Base-by-base conservation (phyloP, 2,797 vertebrate genomes). In the Orestias chungarensis region DNA sequence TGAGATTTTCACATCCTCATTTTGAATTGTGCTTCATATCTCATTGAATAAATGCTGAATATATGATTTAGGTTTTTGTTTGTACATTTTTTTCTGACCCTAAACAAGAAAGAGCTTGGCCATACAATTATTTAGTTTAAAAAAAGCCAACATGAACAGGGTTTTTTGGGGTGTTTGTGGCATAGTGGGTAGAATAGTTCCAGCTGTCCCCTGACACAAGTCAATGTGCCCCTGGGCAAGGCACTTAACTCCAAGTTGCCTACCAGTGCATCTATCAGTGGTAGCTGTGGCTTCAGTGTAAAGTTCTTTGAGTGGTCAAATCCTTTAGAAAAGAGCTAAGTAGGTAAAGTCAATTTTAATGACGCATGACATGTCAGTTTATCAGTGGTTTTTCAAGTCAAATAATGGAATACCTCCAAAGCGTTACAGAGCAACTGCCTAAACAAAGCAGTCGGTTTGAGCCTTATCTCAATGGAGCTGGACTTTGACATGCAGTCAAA, bases 401-500 rank as follows among this genome's bases (percentile, higher is more conserved):
- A 42, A 42, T 33, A 25, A 11, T 35, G 29, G 1, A 35, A n/a
- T 1, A 50, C 20, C n/a, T 17, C 20, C 47, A 49, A n/a, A n/a
- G n/a, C n/a, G 47, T n/a, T 49, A 35, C 20, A n/a, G 11, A 10
- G 20, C 35, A 50, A 9, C 23, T n/a, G 6, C 14, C 1, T 40
- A 23, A 0, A 35, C n/a, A 33, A 0, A 40, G 23, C 35, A n/a
- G 17, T 47, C 1, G 72, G 50, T 80, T 70, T 49, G 44, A 61
- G 7, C 18, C 33, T 74, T 78, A 47, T 74, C 57, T 25, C 25
- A 44, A 46, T 10, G 42, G 47, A 71, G 0, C 54, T n/a, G 3
- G 46, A 66, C 81, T 79, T 83, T 76, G 12, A 67, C 68, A 73
- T 76, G 59, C 15, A 35, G 33, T n/a, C 46, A 67, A 67, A 47